Percentiles rank a stretch among this genome's conserved stretches.
phyloP scores from a whole-genome alignment of 2,888 invertebrate genomes.

The Netelia inedita region DNA sequence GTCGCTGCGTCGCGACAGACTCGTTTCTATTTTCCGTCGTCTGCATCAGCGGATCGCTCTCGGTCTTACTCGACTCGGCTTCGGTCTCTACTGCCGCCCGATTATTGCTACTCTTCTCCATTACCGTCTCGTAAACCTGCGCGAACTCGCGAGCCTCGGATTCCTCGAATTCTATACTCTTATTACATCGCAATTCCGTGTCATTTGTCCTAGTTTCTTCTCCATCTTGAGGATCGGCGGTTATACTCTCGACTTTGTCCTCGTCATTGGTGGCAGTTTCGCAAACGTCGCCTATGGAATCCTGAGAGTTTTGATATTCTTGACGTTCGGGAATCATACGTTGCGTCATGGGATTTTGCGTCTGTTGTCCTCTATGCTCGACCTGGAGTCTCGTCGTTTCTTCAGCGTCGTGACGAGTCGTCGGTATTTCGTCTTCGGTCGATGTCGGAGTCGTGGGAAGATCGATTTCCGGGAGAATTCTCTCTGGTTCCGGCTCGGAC shows the following conservation, averaged over 20 bases:
- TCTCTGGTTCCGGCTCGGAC: slow-evolving; percentile 75
- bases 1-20: background rate
- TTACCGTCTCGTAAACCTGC: slow-evolving; percentile 68
- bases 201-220: slow-evolving; percentile 64
- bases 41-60: slow-evolving; percentile 3
- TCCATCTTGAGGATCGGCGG: slow-evolving; percentile 76
- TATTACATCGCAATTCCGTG: slow-evolving; percentile 63
- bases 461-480: slow-evolving; percentile 79
- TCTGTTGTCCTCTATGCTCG: slow-evolving; percentile 75
- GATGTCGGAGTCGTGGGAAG: slow-evolving; percentile 70
- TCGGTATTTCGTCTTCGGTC: slow-evolving; percentile 11
- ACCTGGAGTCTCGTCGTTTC: slow-evolving; percentile 56
- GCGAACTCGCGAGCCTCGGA: slow-evolving; percentile 62
- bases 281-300: slow-evolving; percentile 40
- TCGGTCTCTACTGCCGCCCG: slow-evolving; percentile 46
- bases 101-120: slow-evolving; percentile 51
- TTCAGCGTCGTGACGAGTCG: background rate
- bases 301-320: slow-evolving; percentile 51
- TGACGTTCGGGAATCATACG: slow-evolving; percentile 53
- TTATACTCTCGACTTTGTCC: slow-evolving; percentile 79
- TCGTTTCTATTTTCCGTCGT: slow-evolving; percentile 52
- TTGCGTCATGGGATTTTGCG: slow-evolving; percentile 63
- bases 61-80: slow-evolving; percentile 36
- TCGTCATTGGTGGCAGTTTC: slow-evolving; percentile 63
- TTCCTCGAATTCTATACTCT: slow-evolving; percentile 71